Conservation (phyloP, 2,797 vertebrate genomes). For the Periophthalmus magnuspinnatus region DNA sequence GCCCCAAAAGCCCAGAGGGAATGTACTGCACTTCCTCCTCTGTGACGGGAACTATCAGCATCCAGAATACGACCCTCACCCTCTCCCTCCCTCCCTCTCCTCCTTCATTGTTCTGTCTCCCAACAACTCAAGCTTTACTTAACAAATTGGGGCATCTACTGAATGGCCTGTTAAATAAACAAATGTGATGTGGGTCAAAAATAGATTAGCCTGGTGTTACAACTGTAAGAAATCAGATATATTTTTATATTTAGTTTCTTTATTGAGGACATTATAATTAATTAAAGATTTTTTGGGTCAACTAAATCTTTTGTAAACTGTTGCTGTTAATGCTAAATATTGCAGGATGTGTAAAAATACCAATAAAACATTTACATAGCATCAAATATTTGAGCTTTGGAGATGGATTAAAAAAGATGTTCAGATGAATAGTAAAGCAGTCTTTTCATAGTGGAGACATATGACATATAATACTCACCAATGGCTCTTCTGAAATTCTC, state of each 20-base stretch:
- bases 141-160: not conserved
- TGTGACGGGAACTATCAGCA: conserved; percentile 86
- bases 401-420: too few species aligned
- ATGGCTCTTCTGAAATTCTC: conserved; percentile 98
- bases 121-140: not conserved
- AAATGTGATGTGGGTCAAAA: not conserved
- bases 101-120: conserved; percentile 31
- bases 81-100: not conserved
- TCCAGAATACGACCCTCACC: conserved; percentile 32
- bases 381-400: too few species aligned
- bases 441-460: not conserved
- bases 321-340: not conserved
- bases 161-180: not conserved
- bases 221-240: not conserved
- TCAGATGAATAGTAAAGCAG: too few species aligned
- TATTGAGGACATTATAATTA: not conserved
- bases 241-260: too few species aligned
- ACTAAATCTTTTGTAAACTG: not conserved
- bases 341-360: not conserved
- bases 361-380: too few species aligned
- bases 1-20: conserved; percentile 75
- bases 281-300: too few species aligned
- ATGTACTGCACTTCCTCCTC: conserved; percentile 81
- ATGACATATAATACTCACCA: conserved; percentile 75
- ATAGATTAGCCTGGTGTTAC: not conserved